Percentiles rank a stretch among this genome's conserved stretches.
These are phyloP conservation scores for Drosophila anomelani DNA, from an alignment of 2,888 invertebrate species.

Conservation along the genomic window DNA sequence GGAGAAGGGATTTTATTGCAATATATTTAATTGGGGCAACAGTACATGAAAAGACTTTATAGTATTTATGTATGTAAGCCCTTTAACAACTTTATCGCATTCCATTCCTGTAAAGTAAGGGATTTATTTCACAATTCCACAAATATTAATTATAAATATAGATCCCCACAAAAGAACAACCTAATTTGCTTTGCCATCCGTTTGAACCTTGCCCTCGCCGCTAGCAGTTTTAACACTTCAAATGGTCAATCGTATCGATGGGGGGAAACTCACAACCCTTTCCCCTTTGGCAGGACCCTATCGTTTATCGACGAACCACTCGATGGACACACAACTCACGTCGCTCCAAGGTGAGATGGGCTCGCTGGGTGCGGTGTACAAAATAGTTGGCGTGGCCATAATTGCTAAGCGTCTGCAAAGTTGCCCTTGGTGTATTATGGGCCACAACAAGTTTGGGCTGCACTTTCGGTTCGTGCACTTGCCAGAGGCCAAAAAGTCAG, in stretches of 20 bases:
- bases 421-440: conserved; percentile 50
- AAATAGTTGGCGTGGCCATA: conserved; percentile 66
- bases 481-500: conserved; percentile 54
- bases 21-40: not conserved
- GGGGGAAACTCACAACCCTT: not conserved
- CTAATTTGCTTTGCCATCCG: not conserved
- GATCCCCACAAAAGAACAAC: not conserved
- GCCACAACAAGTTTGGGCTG: conserved; percentile 63
- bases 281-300: conserved; percentile 16
- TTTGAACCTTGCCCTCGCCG: not conserved
- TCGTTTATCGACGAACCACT: conserved; percentile 22
- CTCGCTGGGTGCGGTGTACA: conserved; percentile 37
- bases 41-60: not conserved
- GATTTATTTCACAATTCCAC: not conserved
- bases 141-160: not conserved
- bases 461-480: conserved; percentile 39
- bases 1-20: too few species aligned
- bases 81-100: too few species aligned
- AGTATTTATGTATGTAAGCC: not conserved
- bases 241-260: conserved; percentile 8
- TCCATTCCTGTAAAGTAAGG: too few species aligned
- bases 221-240: not conserved
- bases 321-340: conserved; percentile 17
- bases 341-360: not conserved
- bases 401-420: conserved; percentile 72